Conservation (phyloP, 1,140 invertebrate species). For the Drosophila bipectinata region DNA sequence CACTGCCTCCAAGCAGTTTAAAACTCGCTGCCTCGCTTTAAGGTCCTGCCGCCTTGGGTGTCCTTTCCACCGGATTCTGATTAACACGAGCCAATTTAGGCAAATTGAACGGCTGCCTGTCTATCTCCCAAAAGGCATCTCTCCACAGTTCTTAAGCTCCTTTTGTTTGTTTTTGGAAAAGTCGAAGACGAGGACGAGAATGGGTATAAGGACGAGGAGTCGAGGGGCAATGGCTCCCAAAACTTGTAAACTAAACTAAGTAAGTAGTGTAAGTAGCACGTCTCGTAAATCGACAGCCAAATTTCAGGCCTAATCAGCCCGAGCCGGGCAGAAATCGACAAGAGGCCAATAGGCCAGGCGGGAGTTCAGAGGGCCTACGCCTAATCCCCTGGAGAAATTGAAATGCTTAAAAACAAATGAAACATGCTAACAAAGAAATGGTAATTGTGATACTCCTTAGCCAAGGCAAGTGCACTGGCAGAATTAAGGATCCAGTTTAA, state of each 20-base stretch:
- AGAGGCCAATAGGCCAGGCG: conserved; percentile 33
- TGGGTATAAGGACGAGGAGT: not conserved
- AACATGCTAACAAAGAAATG: conserved; percentile 37
- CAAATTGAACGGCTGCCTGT: conserved; percentile 67
- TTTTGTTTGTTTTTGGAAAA: conserved; percentile 43
- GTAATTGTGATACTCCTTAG: conserved; percentile 1
- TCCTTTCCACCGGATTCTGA: conserved; percentile 30
- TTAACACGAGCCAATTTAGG: conserved; percentile 77
- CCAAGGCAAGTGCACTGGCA: not conserved
- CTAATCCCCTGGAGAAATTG: conserved; percentile 69
- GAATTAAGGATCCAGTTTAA: not conserved
- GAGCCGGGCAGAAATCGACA: conserved; percentile 45
- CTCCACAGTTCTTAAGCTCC: conserved; percentile 12
- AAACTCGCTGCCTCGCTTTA: conserved; percentile 47
- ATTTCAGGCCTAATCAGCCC: conserved; percentile 68
- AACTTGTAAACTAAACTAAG: conserved; percentile 49
- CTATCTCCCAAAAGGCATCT: conserved; percentile 50
- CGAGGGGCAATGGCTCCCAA: not conserved
- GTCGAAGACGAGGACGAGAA: not conserved
- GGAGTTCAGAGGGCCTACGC: not conserved
- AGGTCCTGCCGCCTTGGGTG: conserved; percentile 30
- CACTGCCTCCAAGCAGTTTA: conserved; percentile 36
- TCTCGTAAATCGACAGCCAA: conserved; percentile 66
- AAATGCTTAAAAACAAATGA: conserved; percentile 79
- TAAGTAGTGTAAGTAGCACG: conserved; percentile 49